phyloP scores from a whole-genome alignment of 2,888 invertebrate species.

The Parnassius mnemosyne region DNA sequence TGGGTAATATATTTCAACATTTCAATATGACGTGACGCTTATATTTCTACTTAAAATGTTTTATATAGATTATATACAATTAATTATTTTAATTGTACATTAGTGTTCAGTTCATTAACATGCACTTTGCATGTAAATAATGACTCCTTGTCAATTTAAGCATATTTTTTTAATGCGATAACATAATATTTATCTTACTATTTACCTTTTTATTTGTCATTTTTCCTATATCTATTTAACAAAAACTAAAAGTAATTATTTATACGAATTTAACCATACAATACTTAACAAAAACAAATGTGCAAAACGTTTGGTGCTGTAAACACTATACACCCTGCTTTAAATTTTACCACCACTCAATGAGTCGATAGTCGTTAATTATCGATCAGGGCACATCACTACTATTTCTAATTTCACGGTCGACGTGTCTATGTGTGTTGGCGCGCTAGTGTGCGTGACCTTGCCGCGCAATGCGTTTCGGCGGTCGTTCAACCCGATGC shows the following conservation, averaged over 20 bases:
- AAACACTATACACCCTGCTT: not conserved
- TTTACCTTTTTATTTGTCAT: too few species aligned
- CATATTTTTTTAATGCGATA: not conserved
- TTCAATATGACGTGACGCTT: constrained; percentile 2
- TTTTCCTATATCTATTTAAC: too few species aligned
- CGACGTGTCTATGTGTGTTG: constrained; percentile 55
- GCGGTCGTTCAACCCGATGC: constrained; percentile 73
- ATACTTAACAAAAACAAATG: too few species aligned
- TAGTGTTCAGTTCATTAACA: constrained; percentile 9
- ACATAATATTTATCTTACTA: too few species aligned
- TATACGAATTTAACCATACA: too few species aligned
- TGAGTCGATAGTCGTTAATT: not conserved
- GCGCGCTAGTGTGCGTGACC: constrained; percentile 71
- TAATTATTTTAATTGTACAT: constrained; percentile 16
- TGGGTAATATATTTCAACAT: constrained; percentile 8
- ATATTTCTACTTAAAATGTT: constrained; percentile 15
- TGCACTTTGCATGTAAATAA: constrained; percentile 11
- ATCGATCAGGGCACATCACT: constrained; percentile 45
- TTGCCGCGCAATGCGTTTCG: constrained; percentile 71
- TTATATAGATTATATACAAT: constrained; percentile 19
- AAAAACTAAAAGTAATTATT: too few species aligned
- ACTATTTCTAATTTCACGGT: constrained; percentile 77
- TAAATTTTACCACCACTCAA: not conserved
- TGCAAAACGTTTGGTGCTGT: too few species aligned
- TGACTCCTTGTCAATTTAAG: constrained; percentile 13